phyloP scores from a whole-genome alignment of 2,888 invertebrate species.

The Microplitis deprimator region DNA sequence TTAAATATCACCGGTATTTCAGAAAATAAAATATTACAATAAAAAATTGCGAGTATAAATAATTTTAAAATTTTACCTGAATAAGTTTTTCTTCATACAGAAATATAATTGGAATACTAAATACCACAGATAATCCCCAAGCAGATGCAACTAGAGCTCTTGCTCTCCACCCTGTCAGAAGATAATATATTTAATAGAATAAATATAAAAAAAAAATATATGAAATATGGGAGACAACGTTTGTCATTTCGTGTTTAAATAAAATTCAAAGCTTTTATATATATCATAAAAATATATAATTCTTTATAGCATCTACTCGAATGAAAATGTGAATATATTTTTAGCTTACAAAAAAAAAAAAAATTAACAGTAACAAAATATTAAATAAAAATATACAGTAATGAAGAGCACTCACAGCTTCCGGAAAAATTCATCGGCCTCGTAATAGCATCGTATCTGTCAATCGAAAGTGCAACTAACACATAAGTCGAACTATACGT shows the following conservation, averaged over 20 bases:
- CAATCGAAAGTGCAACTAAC: constrained; percentile 91
- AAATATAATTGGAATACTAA: constrained; percentile 86
- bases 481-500: constrained; percentile 95
- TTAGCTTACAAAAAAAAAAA: not conserved
- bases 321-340: no score
- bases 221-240: not conserved
- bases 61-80: constrained; percentile 72
- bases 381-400: not conserved
- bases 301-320: no score
- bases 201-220: not conserved
- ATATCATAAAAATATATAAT: no score
- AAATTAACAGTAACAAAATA: not conserved
- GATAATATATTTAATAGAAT: not conserved
- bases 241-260: not conserved
- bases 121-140: constrained; percentile 86
- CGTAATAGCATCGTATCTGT: constrained; percentile 93
- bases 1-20: not conserved
- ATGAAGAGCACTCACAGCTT: constrained; percentile 83
- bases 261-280: not conserved
- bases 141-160: constrained; percentile 84
- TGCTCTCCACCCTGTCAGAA: constrained; percentile 85
- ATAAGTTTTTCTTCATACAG: constrained; percentile 86
- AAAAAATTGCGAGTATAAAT: not conserved
- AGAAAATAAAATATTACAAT: not conserved
- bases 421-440: constrained; percentile 96